Evolutionary conservation across 2,797 vertebrate genomes (phyloP).

Genomic region (Anabacerthia variegaticeps): DNA sequence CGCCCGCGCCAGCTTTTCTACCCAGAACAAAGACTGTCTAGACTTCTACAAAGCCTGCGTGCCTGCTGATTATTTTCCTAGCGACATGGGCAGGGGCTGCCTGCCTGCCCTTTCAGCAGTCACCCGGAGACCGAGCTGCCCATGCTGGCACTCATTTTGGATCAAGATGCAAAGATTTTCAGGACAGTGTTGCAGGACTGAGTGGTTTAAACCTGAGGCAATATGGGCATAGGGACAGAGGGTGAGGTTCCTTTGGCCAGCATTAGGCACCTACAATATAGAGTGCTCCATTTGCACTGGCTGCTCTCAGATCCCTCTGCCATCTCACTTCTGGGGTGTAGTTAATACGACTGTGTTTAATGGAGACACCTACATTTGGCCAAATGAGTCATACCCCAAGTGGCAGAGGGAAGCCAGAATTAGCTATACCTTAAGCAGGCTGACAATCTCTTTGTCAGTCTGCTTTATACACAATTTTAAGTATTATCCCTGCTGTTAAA

Average conservation of each 20-base stretch:
- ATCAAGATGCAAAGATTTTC: not conserved
- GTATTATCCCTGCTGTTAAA: not conserved
- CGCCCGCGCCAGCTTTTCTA: not conserved
- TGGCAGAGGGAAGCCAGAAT: not conserved
- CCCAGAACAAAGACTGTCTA: conserved; percentile 41
- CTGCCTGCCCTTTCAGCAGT: not conserved
- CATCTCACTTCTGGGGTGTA: not conserved
- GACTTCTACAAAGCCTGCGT: not conserved
- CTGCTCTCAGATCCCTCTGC: not conserved
- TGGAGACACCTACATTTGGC: not conserved
- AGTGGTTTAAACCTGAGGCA: not conserved
- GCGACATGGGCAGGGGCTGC: not conserved
- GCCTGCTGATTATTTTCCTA: not conserved
- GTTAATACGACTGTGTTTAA: not conserved
- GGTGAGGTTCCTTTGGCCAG: not conserved
- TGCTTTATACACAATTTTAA: not conserved
- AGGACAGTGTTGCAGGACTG: not conserved
- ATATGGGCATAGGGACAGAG: not conserved
- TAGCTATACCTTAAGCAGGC: not conserved
- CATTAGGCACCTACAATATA: accelerated
- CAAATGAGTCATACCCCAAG: not conserved
- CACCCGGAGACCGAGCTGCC: not conserved
- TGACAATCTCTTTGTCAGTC: not conserved
- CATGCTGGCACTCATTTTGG: not conserved
- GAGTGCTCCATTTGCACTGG: not conserved